Conservation (phyloP, 2,888 invertebrate species). For the Agrotis clavis region DNA sequence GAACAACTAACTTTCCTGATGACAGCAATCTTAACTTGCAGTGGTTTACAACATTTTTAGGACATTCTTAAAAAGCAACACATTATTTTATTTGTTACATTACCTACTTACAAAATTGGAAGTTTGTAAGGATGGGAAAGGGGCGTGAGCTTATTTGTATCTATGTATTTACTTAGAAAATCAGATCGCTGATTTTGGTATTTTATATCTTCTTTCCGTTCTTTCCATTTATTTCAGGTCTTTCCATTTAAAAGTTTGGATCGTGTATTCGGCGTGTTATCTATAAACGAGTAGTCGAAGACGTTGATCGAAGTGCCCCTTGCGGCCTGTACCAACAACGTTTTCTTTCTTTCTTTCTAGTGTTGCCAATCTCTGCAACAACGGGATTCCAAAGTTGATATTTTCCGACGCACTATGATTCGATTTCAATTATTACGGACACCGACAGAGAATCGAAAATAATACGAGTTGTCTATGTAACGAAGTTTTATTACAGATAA, state of each 20-base stretch:
- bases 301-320: too few relatives aligned
- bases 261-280: too few relatives aligned
- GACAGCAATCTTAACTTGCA: conserved; percentile 77
- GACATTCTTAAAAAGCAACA: not conserved
- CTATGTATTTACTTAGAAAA: too few relatives aligned
- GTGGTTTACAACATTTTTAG: conserved; percentile 70
- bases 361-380: conserved; percentile 73
- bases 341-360: not conserved
- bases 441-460: conserved; percentile 75
- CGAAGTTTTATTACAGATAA: conserved; percentile 51
- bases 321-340: too few relatives aligned
- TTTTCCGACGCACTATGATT: conserved; percentile 79
- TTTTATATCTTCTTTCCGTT: too few relatives aligned
- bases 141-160: too few relatives aligned
- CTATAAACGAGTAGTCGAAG: too few relatives aligned
- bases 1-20: conserved; percentile 76
- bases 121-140: too few relatives aligned
- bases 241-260: too few relatives aligned
- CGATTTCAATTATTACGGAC: conserved; percentile 76
- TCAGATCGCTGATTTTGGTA: too few relatives aligned
- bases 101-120: too few relatives aligned
- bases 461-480: conserved; percentile 64
- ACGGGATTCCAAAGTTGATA: conserved; percentile 71
- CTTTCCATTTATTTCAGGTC: too few relatives aligned
- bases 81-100: not conserved